Conservation (phyloP, 2,888 invertebrate genomes). For the Agonopterix heracliana region DNA sequence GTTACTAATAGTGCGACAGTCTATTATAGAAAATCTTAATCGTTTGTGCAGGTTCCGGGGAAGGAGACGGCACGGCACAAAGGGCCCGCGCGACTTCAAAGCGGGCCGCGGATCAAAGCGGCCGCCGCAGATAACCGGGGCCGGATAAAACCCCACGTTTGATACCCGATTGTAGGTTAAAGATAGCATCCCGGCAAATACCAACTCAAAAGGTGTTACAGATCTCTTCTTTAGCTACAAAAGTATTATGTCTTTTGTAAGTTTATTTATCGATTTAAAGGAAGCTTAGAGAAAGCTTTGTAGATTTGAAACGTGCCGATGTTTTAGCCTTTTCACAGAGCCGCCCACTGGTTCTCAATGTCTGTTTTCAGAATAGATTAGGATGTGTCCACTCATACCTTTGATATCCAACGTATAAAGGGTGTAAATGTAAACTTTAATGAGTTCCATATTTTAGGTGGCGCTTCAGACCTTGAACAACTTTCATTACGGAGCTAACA, state of each 20-base stretch:
- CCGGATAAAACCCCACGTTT: constrained; percentile 56
- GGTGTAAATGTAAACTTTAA: too few relatives aligned
- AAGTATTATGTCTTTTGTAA: constrained; percentile 13
- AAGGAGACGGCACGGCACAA: constrained; percentile 38
- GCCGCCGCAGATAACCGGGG: constrained; percentile 46
- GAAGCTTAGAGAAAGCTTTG: not conserved
- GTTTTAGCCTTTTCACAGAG: too few relatives aligned
- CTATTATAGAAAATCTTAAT: constrained; percentile 39
- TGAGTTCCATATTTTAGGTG: too few relatives aligned
- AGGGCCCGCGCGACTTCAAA: constrained; percentile 54
- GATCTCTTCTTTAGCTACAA: constrained; percentile 17
- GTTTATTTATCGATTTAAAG: constrained; percentile 3
- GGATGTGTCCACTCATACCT: too few relatives aligned
- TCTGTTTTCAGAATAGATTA: too few relatives aligned
- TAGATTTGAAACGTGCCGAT: too few relatives aligned
- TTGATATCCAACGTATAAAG: too few relatives aligned
- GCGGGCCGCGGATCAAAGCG: constrained; percentile 52
- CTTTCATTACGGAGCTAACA: too few relatives aligned
- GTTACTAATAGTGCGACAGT: not conserved
- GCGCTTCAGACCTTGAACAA: too few relatives aligned
- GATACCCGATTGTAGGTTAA: constrained; percentile 61
- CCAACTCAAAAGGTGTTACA: constrained; percentile 41
- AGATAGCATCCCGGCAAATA: constrained; percentile 39
- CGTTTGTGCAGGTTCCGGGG: constrained; percentile 46
- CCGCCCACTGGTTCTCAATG: too few relatives aligned